These are phyloP conservation scores for Dinothrombium tinctorium DNA, from an alignment of 1,140 invertebrate genomes.

Conservation along the genomic window DNA sequence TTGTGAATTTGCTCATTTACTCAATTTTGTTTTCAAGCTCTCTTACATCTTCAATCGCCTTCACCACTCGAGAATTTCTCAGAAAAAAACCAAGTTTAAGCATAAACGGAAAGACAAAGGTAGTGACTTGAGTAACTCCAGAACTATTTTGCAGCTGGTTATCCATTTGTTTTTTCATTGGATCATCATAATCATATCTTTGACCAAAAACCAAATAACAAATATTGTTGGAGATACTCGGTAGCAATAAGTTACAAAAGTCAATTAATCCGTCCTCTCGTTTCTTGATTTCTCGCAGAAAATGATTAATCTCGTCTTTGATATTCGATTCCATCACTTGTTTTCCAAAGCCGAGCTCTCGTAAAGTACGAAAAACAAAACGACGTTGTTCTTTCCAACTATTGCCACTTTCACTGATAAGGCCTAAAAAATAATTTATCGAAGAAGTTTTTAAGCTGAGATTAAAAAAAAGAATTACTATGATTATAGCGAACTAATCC, in stretches of 20 bases:
- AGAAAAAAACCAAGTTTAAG: not conserved
- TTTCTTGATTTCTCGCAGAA: constrained; percentile 8
- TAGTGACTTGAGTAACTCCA: not conserved
- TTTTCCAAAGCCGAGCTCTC: constrained; percentile 45
- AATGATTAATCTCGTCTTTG: constrained; percentile 11
- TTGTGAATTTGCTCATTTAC: no score
- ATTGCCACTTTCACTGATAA: constrained; percentile 22
- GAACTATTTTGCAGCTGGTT: not conserved
- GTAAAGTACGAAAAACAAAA: constrained; percentile 42
- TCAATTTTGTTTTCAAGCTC: no score
- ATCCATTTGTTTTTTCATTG: constrained; percentile 8
- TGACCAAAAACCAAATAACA: constrained; percentile 11
- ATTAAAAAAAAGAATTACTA: no score
- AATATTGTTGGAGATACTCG: constrained; percentile 14
- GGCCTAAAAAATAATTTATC: no score
- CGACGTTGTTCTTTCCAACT: constrained; percentile 45
- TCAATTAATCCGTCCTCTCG: constrained; percentile 4
- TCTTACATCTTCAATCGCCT: no score
- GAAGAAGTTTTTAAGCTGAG: no score
- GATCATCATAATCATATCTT: constrained; percentile 10
- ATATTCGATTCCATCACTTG: constrained; percentile 32
- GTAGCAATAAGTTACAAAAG: constrained; percentile 2
- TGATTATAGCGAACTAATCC: not conserved
- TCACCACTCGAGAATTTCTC: no score
- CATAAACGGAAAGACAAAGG: not conserved